Base-by-base conservation (phyloP, 2,888 invertebrate genomes). In the Lomographa bimaculata region DNA sequence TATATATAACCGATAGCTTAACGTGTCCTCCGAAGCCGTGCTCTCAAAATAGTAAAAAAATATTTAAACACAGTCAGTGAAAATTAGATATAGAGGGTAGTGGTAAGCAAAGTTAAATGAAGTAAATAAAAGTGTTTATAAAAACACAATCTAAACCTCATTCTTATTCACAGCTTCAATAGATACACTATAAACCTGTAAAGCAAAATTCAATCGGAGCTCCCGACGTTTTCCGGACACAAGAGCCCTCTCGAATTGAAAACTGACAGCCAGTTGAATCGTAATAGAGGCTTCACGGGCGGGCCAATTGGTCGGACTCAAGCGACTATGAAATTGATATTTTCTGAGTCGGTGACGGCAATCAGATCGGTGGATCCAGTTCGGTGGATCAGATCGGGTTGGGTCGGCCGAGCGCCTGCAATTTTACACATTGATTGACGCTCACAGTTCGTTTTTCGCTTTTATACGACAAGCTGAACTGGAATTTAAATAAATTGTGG, bases 281-380 rank as follows among this genome's bases (percentile, higher is more conserved):
- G 33, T 40, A 34, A 33, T 41, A 41, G 8, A 29, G 29, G 11
- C 29, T 34, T 20, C 19, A 24, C 18, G 9, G 14, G 5, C 3
- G 20, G 39, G 7, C 23, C 23, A 26, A 39, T 33, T 39, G 42
- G 33, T 35, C 24, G 32, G 30, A 56, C 32, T 43, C 54, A 60
- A 57, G 46, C 46, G 50, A 49, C 54, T 59, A 57, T 63, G 54
- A 64, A 64, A 62, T 58, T 34, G 51, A 45, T 57, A 61, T 62
- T 55, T 59, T 56, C 55, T 49, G 40, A 46, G 49, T 33, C 46
- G 46, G 30, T 44, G 46, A 37, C 43, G 44, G 38, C 50, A 50
- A 52, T 50, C 46, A 45, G 44, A 42, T 46, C 39, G 28, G 19
- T 40, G 34, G 27, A 27, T 16, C 26, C 3, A 4, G 14, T 4